Conservation (phyloP, 2,113 vertebrate genomes). For the Mirza zaza region DNA sequence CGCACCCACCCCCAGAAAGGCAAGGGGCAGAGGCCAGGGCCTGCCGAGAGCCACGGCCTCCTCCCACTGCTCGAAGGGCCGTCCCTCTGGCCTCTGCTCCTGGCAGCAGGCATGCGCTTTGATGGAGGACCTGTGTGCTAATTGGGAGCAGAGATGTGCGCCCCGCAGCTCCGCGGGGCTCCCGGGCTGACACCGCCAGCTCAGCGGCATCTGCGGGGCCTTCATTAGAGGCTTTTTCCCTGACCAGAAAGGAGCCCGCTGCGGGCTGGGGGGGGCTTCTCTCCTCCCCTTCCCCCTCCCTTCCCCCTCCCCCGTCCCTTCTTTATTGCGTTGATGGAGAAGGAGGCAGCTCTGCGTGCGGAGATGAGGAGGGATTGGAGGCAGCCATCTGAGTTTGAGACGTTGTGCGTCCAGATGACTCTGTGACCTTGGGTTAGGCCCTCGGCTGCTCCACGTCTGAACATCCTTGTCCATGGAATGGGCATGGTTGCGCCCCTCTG, state of each 20-base stretch:
- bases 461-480: not conserved
- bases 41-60: conserved; percentile 68
- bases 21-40: conserved; percentile 81
- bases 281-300: not conserved
- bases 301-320: not conserved
- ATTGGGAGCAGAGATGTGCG: conserved; percentile 85
- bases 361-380: conserved; percentile 14
- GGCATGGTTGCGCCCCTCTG: not conserved
- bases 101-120: conserved; percentile 83
- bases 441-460: not conserved
- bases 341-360: conserved; percentile 45
- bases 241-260: conserved; percentile 81
- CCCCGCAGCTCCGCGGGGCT: conserved; percentile 71
- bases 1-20: conserved; percentile 71
- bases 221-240: conserved; percentile 85
- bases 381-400: not conserved
- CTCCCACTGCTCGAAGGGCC: conserved; percentile 78
- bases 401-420: not conserved
- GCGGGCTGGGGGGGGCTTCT: conserved; percentile 35
- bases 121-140: conserved; percentile 88
- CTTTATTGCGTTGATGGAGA: conserved; percentile 44
- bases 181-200: conserved; percentile 69
- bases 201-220: conserved; percentile 83
- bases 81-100: conserved; percentile 81
- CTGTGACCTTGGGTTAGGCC: conserved; percentile 50